Evolutionary conservation across 2,113 vertebrate genomes (phyloP), one percentile per base, ranked within the genome.

Genomic region (Ictalurus punctatus): DNA sequence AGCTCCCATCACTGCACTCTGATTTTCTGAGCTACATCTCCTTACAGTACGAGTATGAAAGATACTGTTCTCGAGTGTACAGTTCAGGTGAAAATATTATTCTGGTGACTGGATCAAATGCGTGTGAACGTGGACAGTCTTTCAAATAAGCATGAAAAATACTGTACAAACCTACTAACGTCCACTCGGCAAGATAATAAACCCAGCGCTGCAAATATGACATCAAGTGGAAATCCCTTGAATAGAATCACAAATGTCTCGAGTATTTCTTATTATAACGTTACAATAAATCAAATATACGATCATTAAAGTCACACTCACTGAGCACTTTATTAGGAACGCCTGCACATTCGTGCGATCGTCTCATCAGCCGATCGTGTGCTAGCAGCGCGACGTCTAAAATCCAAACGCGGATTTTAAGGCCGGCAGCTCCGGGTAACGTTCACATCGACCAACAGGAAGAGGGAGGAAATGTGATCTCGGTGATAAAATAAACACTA

Each of bases 1-100:
- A 80, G 90, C 82, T 91, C 61, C 37, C 21, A 56, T 91, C 81
- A 91, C 87, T 73, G 48, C 87, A 89, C 16, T 79, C 74, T 89
- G 85, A 89, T 52, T 88, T 87, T 65, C 79, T 91, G 73, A 84
- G 61, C 69, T 81, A 58, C 61, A 58, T 56, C 74, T 63, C 48
- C 56, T 85, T 44, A 71, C 40, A 19, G 56, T 37, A 4, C n/a
- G n/a, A 81, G 34, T 80, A 80, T 76, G 40, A 27, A 90, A 8
- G 79, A 27, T 65, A 14, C 37, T 54, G 58, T n/a, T 80, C 54
- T 44, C 6, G 0, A 44, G 34, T 3, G 27, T 16, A 40, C 21
- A 59, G 54, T 12, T 76, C 34, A 83, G 27, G 52, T 19, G 4
- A 65, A 25, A 17, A 59, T 44, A 19, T n/a, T 67, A 40, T 48